These are phyloP conservation scores for Clarias laeviceps DNA, from an alignment of 2,797 vertebrate species.

Conservation along the genomic window DNA sequence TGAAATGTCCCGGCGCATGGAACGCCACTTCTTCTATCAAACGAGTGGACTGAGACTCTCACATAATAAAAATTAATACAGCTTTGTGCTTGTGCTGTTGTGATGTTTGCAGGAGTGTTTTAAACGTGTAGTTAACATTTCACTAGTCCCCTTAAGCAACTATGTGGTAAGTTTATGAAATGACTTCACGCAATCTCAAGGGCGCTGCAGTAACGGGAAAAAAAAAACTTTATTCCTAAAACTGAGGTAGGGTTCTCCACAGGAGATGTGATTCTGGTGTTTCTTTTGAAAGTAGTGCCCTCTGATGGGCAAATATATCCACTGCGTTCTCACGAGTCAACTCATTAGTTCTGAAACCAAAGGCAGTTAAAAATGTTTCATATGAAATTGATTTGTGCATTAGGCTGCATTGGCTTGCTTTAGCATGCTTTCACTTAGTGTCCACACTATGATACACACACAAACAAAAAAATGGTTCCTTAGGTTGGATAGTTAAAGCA, in stretches of 20 bases:
- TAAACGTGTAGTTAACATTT: background rate
- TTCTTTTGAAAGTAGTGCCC: constrained; percentile 51
- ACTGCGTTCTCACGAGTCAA: background rate
- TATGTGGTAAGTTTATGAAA: background rate
- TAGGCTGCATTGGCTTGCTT: background rate
- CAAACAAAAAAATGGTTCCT: background rate
- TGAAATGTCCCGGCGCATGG: background rate
- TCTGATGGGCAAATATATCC: constrained; percentile 60
- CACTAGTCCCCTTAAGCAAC: background rate
- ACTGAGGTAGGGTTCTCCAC: constrained; percentile 10
- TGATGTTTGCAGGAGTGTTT: background rate
- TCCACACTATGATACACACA: background rate
- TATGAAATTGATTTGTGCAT: background rate
- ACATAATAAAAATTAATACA: background rate
- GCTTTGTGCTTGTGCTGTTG: background rate
- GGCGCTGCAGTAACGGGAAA: constrained; percentile 17
- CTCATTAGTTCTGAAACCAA: background rate
- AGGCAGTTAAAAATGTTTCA: background rate
- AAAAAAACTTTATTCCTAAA: constrained; percentile 24
- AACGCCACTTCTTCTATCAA: too few relatives aligned
- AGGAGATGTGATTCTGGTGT: background rate
- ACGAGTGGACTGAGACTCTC: background rate
- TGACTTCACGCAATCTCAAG: constrained; percentile 11
- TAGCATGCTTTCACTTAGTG: background rate
- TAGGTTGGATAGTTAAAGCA: background rate